phyloP scores from a whole-genome alignment of 2,888 invertebrate genomes.

The Spilosoma lubricipeda region DNA sequence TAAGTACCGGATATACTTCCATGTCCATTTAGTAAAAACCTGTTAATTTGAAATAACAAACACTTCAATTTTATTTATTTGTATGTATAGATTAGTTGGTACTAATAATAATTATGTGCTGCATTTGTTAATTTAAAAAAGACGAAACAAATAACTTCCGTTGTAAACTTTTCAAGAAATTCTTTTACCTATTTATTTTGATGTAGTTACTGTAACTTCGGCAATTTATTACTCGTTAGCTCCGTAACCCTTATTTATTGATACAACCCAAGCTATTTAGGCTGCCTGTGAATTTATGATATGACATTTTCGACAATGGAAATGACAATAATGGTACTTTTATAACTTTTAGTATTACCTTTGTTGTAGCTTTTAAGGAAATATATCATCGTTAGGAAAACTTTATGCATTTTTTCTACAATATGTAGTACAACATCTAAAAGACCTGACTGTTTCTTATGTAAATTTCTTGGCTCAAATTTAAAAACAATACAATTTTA shows the following conservation, averaged over 20 bases:
- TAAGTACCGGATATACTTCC: too few species aligned
- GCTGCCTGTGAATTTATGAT: constrained; percentile 54
- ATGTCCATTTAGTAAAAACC: too few species aligned
- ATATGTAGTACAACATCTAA: neutral
- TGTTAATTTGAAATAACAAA: too few species aligned
- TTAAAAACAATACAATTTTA: neutral
- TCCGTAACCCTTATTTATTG: constrained; percentile 56
- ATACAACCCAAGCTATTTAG: constrained; percentile 57
- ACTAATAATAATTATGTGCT: neutral
- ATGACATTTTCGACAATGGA: constrained; percentile 32
- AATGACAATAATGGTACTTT: constrained; percentile 22
- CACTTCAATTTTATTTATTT: too few species aligned
- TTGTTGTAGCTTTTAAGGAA: neutral
- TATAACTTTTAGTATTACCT: neutral
- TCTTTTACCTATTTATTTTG: constrained; percentile 60
- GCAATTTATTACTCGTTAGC: constrained; percentile 67
- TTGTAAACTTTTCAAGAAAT: constrained; percentile 58
- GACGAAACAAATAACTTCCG: constrained; percentile 33
- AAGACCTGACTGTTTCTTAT: neutral
- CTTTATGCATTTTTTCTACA: neutral
- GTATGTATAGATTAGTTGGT: neutral
- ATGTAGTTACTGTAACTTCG: constrained; percentile 60
- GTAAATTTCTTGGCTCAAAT: neutral
- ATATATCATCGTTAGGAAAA: neutral
- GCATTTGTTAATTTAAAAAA: neutral